phyloP scores from a whole-genome alignment of 2,113 vertebrate species.

The Microcebus tavaratra region DNA sequence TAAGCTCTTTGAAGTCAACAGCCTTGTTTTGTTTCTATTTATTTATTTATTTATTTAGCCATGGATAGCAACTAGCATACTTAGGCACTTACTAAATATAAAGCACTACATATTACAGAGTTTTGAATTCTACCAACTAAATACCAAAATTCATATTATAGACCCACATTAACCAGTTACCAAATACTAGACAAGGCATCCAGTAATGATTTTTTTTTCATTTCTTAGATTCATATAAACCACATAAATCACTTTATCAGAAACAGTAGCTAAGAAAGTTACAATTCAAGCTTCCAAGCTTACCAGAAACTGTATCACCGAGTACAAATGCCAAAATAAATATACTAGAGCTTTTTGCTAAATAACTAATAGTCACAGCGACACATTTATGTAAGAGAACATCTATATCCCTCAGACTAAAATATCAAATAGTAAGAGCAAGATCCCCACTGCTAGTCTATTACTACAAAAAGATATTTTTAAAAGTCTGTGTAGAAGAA shows the following conservation, averaged over 20 bases:
- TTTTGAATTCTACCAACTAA: background rate
- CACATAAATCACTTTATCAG: constrained; percentile 20
- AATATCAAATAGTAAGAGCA: background rate
- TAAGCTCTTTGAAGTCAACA: constrained; percentile 24
- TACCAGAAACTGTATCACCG: constrained; percentile 20
- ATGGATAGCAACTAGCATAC: background rate
- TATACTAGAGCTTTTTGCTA: background rate
- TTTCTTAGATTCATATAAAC: constrained; percentile 19
- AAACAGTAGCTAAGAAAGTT: constrained; percentile 10
- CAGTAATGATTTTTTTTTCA: background rate
- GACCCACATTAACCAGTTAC: background rate
- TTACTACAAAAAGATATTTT: background rate
- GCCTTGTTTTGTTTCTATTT: background rate
- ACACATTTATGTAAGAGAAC: background rate
- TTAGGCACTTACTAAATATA: constrained; percentile 22
- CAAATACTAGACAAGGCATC: background rate
- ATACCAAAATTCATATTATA: background rate
- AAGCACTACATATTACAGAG: background rate
- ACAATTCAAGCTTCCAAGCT: constrained; percentile 8
- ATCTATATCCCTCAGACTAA: background rate
- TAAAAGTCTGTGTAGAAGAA: background rate
- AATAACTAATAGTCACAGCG: background rate
- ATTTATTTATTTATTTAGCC: background rate
- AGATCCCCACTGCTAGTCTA: background rate
- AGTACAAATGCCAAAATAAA: constrained; percentile 26